Evolutionary conservation across 1,140 invertebrate species (phyloP).

Genomic region (Paraescarpia echinospica): DNA sequence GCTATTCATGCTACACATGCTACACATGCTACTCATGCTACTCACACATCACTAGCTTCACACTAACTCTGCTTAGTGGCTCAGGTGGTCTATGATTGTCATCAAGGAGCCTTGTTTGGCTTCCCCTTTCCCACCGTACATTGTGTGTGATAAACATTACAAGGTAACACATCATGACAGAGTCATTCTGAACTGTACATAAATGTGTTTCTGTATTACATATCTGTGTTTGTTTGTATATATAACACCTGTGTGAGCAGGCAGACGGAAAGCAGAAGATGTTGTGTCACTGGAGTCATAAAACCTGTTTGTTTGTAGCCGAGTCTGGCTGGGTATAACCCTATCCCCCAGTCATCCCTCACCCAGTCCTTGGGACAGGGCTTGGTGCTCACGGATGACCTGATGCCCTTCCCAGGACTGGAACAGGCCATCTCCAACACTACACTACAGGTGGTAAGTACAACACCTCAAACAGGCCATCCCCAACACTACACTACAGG

Average conservation of each 20-base stretch:
- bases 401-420: background rate
- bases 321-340: background rate
- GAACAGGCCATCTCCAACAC: constrained; percentile 10
- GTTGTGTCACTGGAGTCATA: background rate
- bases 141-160: too few relatives aligned
- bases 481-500: constrained; percentile 42
- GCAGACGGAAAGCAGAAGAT: background rate
- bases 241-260: background rate
- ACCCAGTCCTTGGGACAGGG: constrained; percentile 43
- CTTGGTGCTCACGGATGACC: constrained; percentile 52
- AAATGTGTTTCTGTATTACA: too few relatives aligned
- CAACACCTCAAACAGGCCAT: background rate
- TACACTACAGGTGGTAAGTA: constrained; percentile 49
- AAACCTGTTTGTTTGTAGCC: background rate
- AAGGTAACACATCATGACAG: too few relatives aligned
- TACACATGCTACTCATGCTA: too few relatives aligned
- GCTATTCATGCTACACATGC: too few relatives aligned
- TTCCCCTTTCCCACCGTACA: too few relatives aligned
- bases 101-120: too few relatives aligned
- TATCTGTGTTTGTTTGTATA: too few relatives aligned
- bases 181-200: too few relatives aligned
- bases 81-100: too few relatives aligned
- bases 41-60: too few relatives aligned
- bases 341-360: constrained; percentile 31
- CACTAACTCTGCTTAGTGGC: too few relatives aligned